Base-by-base conservation (phyloP, 1,140 invertebrate genomes). In the Apis florea region DNA sequence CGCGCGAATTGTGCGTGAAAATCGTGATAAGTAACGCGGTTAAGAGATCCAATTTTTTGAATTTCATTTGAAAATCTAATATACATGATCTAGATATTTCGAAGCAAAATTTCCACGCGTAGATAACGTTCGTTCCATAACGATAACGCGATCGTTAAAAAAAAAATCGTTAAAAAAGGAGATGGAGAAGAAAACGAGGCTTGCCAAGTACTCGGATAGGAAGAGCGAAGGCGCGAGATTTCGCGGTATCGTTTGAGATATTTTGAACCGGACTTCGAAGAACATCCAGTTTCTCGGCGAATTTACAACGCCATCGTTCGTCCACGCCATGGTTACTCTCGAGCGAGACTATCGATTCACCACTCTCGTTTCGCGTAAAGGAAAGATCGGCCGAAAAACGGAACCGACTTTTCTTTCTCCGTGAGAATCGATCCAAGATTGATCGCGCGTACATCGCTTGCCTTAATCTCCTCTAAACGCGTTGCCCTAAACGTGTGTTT, bases 251-350 rank as follows among this genome's bases (percentile, higher is more conserved):
- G 74, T 58, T 80, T 85, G 15, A 49, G 70, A 61, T 88, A 88
- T 88, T 88, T 88, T 88, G 54, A 83, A 76, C 77, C 49, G 61
- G 73, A 79, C 56, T 88, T 88, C 87, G 83, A 40, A 79, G 86
- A 88, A 51, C 73, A 59, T 69, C 79, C 66, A 75, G 51, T 88
- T 88, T 83, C 80, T 81, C 56, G 76, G 31, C 51, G 73, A 72
- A 66, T 85, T 88, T 84, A 83, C 66, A 31, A 68, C 83, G 63
- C 77, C 73, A 70, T 78, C 64, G 49, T 49, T 88, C 86, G 59
- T 83, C 85, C n/a, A n/a, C n/a, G n/a, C 79, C 72, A 63, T n/a
- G 72, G 61, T 69, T 85, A 47, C 53, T 78, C 56, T 78, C 56
- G 40, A 51, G 11, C 74, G 76, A 75, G 78, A 83, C 61, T 70